These are phyloP conservation scores for Tupaia chinensis DNA, from an alignment of 2,113 vertebrate genomes.

Conservation along the genomic window DNA sequence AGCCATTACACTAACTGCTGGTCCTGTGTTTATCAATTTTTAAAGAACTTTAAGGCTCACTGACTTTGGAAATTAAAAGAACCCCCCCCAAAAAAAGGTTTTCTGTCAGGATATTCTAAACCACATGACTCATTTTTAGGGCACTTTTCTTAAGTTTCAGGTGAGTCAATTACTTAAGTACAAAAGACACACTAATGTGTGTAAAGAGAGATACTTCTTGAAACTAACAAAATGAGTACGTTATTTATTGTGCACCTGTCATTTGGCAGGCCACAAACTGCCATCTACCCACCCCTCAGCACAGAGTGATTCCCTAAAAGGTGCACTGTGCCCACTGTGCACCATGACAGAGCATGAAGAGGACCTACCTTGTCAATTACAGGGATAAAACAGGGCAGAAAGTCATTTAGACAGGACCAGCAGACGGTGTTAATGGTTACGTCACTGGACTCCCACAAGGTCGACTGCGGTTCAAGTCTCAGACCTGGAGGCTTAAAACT, in stretches of 20 bases:
- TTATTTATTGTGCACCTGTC: neutral
- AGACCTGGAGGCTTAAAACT: too few species aligned
- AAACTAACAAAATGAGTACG: neutral
- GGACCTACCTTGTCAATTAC: accelerated
- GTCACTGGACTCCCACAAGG: too few species aligned
- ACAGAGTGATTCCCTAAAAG: neutral
- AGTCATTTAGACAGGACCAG: neutral
- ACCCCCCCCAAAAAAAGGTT: too few species aligned
- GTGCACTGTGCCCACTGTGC: too few species aligned
- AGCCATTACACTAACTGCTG: too few species aligned
- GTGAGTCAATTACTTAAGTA: neutral
- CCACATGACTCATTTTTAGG: neutral
- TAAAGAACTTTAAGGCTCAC: neutral
- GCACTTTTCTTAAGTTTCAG: neutral
- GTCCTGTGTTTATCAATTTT: too few species aligned
- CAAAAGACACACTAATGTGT: neutral
- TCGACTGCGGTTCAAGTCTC: too few species aligned
- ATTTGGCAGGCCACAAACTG: neutral
- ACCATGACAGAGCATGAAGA: accelerated
- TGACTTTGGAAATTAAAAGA: neutral
- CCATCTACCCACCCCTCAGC: accelerated
- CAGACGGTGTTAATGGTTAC: too few species aligned
- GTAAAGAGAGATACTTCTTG: neutral
- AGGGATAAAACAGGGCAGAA: neutral
- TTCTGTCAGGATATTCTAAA: neutral